These are phyloP conservation scores for Eulithis testata DNA, from an alignment of 2,888 invertebrate genomes.

Conservation along the genomic window DNA sequence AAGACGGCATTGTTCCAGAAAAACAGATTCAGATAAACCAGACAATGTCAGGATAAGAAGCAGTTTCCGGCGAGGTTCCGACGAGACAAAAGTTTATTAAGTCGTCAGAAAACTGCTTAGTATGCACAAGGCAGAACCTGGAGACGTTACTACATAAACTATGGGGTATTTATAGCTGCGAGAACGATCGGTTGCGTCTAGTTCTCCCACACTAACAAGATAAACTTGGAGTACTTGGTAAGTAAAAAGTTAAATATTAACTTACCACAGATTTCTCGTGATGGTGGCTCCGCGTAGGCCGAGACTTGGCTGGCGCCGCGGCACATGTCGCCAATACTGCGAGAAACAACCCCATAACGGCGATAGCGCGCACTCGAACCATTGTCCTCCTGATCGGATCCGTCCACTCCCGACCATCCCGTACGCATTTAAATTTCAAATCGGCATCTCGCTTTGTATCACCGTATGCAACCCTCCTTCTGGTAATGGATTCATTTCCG, in stretches of 20 bases:
- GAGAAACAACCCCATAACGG: conserved; percentile 65
- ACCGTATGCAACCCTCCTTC: conserved; percentile 66
- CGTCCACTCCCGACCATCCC: conserved; percentile 60
- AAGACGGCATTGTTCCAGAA: conserved; percentile 61
- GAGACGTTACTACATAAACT: conserved; percentile 58
- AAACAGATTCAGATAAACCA: conserved; percentile 68
- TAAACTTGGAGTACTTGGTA: conserved; percentile 20
- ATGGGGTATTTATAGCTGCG: conserved; percentile 48
- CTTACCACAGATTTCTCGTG: conserved; percentile 71
- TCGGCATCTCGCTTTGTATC: conserved; percentile 65
- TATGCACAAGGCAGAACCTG: conserved; percentile 64
- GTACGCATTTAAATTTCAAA: conserved; percentile 76
- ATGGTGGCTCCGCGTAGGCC: conserved; percentile 59
- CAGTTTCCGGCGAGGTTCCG: conserved; percentile 71
- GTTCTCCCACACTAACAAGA: conserved; percentile 36
- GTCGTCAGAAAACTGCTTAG: conserved; percentile 67
- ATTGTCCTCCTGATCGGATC: conserved; percentile 70
- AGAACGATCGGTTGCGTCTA: conserved; percentile 43
- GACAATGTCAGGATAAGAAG: conserved; percentile 71
- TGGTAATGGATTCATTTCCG: conserved; percentile 71
- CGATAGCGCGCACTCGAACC: conserved; percentile 63
- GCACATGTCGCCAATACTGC: conserved; percentile 62
- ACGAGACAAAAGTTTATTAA: conserved; percentile 67
- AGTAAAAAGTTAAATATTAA: conserved; percentile 34
- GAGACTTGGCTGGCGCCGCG: conserved; percentile 64